These are phyloP conservation scores for Eulemur albifrons DNA, from an alignment of 2,797 vertebrate genomes.

Conservation along the genomic window DNA sequence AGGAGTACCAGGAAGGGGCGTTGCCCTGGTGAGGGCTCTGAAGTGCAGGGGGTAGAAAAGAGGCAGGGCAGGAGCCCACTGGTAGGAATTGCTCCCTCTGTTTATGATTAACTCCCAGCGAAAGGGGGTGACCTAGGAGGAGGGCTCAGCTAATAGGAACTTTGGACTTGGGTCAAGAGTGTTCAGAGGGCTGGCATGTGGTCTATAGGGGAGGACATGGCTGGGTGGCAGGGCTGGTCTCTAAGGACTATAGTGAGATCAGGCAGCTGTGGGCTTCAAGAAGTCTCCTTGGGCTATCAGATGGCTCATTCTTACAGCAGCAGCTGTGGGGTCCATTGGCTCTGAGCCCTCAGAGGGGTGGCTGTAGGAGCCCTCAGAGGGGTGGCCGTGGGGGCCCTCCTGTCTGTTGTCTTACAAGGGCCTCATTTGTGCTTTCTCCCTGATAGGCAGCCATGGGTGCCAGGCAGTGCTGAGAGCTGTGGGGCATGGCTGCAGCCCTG, in stretches of 20 bases:
- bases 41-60: neutral
- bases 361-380: neutral
- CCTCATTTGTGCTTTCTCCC: conserved; percentile 22
- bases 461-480: conserved; percentile 45
- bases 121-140: conserved; percentile 43
- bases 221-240: conserved; percentile 13
- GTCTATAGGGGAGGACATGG: conserved; percentile 22
- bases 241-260: neutral
- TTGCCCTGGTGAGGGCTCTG: neutral
- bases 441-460: conserved; percentile 50
- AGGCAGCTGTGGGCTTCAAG: conserved; percentile 15
- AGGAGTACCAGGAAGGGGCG: conserved; percentile 35
- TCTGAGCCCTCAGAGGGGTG: neutral
- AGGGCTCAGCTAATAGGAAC: conserved; percentile 75
- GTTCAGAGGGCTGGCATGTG: neutral
- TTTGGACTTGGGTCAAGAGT: conserved; percentile 79
- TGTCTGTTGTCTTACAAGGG: neutral
- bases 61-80: neutral
- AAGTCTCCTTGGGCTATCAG: neutral
- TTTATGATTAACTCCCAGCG: conserved; percentile 70
- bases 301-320: neutral
- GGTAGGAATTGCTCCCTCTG: neutral
- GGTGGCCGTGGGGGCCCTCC: neutral
- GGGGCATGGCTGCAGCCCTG: conserved; percentile 62
- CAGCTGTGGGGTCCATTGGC: neutral